Evolutionary conservation across 2,797 vertebrate genomes (phyloP).

Genomic region (Gadopsis bispinosus): DNA sequence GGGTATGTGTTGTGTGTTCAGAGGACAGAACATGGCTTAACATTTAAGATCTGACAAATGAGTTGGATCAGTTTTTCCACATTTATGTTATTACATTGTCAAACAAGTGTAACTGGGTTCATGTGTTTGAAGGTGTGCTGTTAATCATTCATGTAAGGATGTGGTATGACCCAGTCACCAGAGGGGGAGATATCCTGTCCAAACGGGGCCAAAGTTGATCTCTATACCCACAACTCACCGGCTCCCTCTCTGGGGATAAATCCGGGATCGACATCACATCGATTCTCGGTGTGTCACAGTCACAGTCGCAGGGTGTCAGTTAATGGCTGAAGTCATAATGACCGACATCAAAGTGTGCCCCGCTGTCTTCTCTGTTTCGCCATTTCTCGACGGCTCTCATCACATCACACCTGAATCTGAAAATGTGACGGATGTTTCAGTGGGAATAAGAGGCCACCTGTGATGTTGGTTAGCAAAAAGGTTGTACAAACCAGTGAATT

Average conservation of each 20-base stretch:
- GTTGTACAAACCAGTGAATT: conserved; percentile 28
- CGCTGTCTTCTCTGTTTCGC: conserved; percentile 5
- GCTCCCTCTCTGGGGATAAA: conserved; percentile 54
- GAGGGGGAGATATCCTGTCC: conserved; percentile 45
- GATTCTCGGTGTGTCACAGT: conserved; percentile 70
- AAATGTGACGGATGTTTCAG: neutral
- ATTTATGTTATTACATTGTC: neutral
- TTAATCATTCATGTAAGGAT: conserved; percentile 46
- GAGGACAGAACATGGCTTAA: neutral
- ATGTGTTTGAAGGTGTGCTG: conserved; percentile 11
- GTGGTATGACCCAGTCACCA: neutral
- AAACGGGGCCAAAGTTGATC: conserved; percentile 62
- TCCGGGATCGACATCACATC: conserved; percentile 64
- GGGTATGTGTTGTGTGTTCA: neutral
- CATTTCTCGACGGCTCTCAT: conserved; percentile 14
- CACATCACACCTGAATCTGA: conserved; percentile 13
- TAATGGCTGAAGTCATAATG: conserved; percentile 58
- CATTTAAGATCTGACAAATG: neutral
- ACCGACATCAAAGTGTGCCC: conserved; percentile 59
- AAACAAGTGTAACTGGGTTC: neutral
- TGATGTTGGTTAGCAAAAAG: conserved; percentile 22
- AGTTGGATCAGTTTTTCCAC: neutral
- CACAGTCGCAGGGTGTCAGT: conserved; percentile 25
- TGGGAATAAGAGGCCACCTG: conserved; percentile 21
- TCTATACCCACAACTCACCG: conserved; percentile 49